Evolutionary conservation across 2,888 invertebrate genomes (phyloP).

Genomic region (Temnothorax rugatulus): DNA sequence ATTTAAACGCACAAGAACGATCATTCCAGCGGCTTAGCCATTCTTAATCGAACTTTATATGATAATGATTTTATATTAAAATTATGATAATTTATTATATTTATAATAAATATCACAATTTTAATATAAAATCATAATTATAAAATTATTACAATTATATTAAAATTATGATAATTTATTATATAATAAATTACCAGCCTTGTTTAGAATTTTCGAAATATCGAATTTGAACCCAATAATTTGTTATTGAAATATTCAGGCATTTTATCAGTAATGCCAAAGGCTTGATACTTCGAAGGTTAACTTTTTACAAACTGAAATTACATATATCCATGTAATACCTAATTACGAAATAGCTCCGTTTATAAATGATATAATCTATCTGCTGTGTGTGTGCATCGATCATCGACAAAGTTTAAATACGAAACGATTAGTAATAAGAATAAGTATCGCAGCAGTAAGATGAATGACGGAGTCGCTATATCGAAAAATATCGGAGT

Average conservation of each 20-base stretch:
- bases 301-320: constrained; percentile 7
- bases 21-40: background rate
- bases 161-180: too few species aligned
- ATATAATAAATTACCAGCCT: background rate
- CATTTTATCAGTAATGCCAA: background rate
- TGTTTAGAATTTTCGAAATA: background rate
- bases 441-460: background rate
- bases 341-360: constrained; percentile 17
- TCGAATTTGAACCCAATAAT: background rate
- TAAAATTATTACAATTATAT: too few species aligned
- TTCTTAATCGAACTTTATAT: background rate
- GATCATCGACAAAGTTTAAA: background rate
- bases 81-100: background rate
- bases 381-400: background rate
- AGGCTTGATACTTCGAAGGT: background rate
- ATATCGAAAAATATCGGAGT: constrained; percentile 14
- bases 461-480: background rate
- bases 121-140: too few species aligned
- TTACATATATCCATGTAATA: constrained; percentile 20
- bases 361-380: constrained; percentile 15
- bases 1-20: background rate
- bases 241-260: constrained; percentile 11
- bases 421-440: background rate
- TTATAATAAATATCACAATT: too few species aligned
- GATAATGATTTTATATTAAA: background rate